Evolutionary conservation across 1,140 invertebrate species (phyloP).

Genomic region (Ylistrum balloti): DNA sequence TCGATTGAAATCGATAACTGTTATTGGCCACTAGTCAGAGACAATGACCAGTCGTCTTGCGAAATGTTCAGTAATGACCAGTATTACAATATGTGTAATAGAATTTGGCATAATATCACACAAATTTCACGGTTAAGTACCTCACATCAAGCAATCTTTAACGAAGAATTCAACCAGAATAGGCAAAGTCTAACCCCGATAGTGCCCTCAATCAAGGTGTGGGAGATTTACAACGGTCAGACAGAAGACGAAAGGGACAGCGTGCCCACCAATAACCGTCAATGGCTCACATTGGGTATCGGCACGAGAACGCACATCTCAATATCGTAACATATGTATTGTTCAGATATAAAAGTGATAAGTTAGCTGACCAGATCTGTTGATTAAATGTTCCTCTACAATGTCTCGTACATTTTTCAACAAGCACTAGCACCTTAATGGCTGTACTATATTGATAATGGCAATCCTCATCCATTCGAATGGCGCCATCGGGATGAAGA

Average conservation of each 20-base stretch:
- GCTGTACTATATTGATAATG: not conserved
- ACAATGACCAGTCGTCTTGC: not conserved
- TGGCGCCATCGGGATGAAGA: not conserved
- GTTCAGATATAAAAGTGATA: not conserved
- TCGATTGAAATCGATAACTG: not conserved
- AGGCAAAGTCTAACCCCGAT: not conserved
- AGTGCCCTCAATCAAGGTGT: not conserved
- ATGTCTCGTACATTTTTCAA: not conserved
- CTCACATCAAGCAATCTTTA: not conserved
- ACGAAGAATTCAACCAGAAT: not conserved
- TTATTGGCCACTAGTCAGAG: not conserved
- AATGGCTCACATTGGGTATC: not conserved
- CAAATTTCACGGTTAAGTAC: constrained; percentile 4
- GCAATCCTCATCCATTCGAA: not conserved
- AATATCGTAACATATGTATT: not conserved
- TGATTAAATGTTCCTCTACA: not conserved
- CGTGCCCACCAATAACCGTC: not conserved
- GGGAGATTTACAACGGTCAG: not conserved
- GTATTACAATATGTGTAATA: constrained; percentile 3
- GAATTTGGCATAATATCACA: not conserved
- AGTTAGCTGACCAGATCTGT: not conserved
- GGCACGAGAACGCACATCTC: not conserved
- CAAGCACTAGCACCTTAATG: not conserved
- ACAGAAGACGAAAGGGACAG: not conserved
- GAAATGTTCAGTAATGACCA: constrained; percentile 3